These are phyloP conservation scores for Clytia hemisphaerica DNA, from an alignment of 30 jellyfish, hydroid and myxozoan genomes.

Conservation along the genomic window DNA sequence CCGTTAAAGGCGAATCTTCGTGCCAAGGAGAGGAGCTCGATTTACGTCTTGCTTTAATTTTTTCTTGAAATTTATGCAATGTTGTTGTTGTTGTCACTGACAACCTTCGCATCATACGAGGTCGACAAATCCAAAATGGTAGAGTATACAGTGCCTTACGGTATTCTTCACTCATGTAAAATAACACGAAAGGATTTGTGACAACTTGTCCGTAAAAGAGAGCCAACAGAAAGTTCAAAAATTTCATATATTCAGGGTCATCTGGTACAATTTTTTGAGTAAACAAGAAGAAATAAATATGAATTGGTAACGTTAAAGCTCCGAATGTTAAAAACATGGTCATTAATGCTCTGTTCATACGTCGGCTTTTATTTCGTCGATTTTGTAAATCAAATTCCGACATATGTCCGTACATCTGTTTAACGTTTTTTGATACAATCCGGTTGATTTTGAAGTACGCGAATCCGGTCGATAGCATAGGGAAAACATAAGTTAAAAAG, in stretches of 20 bases:
- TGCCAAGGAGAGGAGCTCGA: too few species aligned
- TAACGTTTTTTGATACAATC: conserved; percentile 33
- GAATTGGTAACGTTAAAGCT: conserved; percentile 59
- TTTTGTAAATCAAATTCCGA: conserved; percentile 15
- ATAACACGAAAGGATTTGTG: conserved; percentile 66
- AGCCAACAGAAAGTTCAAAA: conserved; percentile 64
- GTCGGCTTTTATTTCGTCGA: conserved; percentile 51
- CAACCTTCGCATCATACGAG: too few species aligned
- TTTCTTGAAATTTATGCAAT: too few species aligned
- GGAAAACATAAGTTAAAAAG: conserved; percentile 48
- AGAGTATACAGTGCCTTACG: conserved; percentile 28
- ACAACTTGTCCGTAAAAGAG: conserved; percentile 59
- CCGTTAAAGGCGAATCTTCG: too few species aligned
- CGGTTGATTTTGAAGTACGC: conserved; percentile 46
- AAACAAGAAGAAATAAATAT: conserved; percentile 44
- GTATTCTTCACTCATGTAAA: conserved; percentile 80
- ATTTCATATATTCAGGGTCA: conserved; percentile 2
- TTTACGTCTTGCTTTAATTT: too few species aligned
- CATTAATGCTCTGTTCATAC: conserved; percentile 54
- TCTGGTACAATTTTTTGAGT: conserved; percentile 34
- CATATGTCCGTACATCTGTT: conserved; percentile 15
- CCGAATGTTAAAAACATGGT: conserved; percentile 52
- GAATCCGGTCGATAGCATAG: conserved; percentile 53
- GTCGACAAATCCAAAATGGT: too few species aligned
- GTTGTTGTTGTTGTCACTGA: too few species aligned